Conservation (phyloP, 2,888 invertebrate genomes). For the Hyposoter didymator region DNA sequence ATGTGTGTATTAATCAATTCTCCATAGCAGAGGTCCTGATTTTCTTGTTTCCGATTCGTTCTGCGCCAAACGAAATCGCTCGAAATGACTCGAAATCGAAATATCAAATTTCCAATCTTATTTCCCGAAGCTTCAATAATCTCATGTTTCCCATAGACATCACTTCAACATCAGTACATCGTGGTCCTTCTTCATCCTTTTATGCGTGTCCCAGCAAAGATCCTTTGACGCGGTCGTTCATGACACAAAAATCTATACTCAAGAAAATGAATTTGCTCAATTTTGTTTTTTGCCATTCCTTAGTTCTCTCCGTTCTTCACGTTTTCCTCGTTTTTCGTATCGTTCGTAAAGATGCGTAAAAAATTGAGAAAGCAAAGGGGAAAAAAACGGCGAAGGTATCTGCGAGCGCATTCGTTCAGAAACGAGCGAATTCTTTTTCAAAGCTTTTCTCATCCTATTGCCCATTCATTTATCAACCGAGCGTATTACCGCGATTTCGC, state of each 20-base stretch:
- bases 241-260: not conserved
- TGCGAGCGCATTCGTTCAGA: constrained; percentile 41
- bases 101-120: constrained; percentile 48
- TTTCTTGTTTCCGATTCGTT: not conserved
- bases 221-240: constrained; percentile 41
- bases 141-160: constrained; percentile 45
- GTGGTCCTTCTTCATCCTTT: not conserved
- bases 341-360: not conserved
- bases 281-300: constrained; percentile 26
- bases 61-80: not conserved
- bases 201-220: constrained; percentile 5
- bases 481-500: constrained; percentile 55
- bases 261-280: constrained; percentile 54
- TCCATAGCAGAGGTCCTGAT: not conserved
- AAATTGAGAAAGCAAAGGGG: constrained; percentile 6
- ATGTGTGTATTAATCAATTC: not conserved
- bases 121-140: constrained; percentile 40
- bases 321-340: constrained; percentile 43
- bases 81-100: constrained; percentile 15
- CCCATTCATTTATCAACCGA: constrained; percentile 62
- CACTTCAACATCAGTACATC: constrained; percentile 57
- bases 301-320: not conserved
- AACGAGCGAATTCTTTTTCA: constrained; percentile 45
- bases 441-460: constrained; percentile 37
- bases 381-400: not conserved